Conservation (phyloP, 2,797 vertebrate genomes). For the Eospalax fontanierii region DNA sequence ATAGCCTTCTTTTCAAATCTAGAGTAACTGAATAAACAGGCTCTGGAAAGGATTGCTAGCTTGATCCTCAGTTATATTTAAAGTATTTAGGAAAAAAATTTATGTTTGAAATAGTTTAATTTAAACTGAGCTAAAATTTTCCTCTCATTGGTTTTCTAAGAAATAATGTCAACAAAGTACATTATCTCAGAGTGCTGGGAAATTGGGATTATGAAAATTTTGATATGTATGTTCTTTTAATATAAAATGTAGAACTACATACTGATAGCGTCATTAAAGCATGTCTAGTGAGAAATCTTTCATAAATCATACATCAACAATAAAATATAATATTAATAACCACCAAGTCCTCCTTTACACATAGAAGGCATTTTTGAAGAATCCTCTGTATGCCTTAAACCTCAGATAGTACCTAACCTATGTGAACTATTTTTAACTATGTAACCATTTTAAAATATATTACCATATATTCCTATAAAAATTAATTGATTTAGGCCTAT, state of each 20-base stretch:
- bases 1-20: constrained; percentile 15
- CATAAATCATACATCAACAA: background rate
- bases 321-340: constrained; percentile 36
- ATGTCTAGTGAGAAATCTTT: background rate
- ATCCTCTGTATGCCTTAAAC: background rate
- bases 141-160: constrained; percentile 56
- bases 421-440: background rate
- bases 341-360: background rate
- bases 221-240: constrained; percentile 20
- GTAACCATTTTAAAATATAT: too few species aligned
- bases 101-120: constrained; percentile 56
- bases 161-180: constrained; percentile 58
- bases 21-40: constrained; percentile 37
- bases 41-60: constrained; percentile 11
- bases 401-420: background rate
- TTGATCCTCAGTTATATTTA: constrained; percentile 42
- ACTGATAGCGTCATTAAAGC: constrained; percentile 56
- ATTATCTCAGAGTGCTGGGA: constrained; percentile 14
- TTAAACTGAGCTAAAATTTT: constrained; percentile 61
- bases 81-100: constrained; percentile 15
- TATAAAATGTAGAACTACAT: constrained; percentile 41
- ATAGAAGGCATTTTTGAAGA: background rate
- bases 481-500: background rate
- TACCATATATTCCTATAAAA: background rate
- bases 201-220: constrained; percentile 56